phyloP scores from a whole-genome alignment of 2,888 invertebrate species.

The Augiades crinisus region DNA sequence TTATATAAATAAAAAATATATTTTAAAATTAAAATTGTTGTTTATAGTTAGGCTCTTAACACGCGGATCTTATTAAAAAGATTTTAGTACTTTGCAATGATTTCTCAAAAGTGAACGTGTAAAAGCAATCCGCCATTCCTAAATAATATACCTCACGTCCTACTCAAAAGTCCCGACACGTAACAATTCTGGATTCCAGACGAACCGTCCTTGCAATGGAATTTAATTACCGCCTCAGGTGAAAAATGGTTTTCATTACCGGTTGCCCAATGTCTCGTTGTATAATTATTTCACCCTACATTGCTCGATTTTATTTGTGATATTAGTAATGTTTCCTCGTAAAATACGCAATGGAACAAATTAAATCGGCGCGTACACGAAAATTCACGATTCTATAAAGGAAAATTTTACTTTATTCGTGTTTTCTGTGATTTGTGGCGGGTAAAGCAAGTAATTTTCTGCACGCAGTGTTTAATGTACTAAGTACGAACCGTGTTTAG shows the following conservation, averaged over 20 bases:
- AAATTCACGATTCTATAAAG: neutral
- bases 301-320: neutral
- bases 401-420: neutral
- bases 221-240: conserved; percentile 32
- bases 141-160: neutral
- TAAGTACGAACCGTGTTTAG: no score
- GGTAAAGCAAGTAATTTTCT: no score
- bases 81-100: no score
- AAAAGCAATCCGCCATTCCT: no score
- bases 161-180: conserved; percentile 13
- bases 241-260: conserved; percentile 32
- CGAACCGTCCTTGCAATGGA: conserved; percentile 20
- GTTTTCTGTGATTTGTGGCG: neutral
- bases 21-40: no score
- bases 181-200: conserved; percentile 20
- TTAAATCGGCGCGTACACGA: neutral
- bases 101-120: no score
- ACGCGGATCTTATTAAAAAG: no score
- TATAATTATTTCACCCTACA: neutral
- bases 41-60: no score
- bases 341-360: neutral
- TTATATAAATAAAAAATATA: no score
- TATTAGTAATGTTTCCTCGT: neutral
- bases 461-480: no score
- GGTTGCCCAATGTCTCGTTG: neutral